Evolutionary conservation across 1,140 invertebrate genomes (phyloP).

Genomic region (Scaptomyza montana): DNA sequence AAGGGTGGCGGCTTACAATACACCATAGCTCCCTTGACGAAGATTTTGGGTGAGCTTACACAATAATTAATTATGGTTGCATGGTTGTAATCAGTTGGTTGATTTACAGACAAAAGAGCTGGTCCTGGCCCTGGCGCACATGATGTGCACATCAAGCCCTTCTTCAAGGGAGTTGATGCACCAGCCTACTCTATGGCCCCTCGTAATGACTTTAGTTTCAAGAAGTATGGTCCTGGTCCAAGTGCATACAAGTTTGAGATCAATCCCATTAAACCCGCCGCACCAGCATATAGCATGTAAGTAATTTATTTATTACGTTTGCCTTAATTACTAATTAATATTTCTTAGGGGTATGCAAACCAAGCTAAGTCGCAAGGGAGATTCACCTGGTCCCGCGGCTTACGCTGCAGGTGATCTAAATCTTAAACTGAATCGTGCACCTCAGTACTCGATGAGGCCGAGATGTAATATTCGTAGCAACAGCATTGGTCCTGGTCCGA

Average conservation of each 20-base stretch:
- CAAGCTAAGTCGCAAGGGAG: conserved; percentile 50
- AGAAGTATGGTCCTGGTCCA: conserved; percentile 85
- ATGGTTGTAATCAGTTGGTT: background rate
- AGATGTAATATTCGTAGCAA: conserved; percentile 24
- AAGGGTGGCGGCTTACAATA: conserved; percentile 56
- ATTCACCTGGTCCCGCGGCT: conserved; percentile 86
- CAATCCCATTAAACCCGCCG: conserved; percentile 76
- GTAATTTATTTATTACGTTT: conserved; percentile 20
- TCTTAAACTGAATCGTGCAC: conserved; percentile 72
- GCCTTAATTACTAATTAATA: background rate
- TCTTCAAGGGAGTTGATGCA: conserved; percentile 84
- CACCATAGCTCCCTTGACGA: conserved; percentile 72
- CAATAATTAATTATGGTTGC: background rate
- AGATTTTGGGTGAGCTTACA: conserved; percentile 42
- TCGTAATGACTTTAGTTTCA: conserved; percentile 82
- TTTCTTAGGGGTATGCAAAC: conserved; percentile 81
- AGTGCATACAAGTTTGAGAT: conserved; percentile 86
- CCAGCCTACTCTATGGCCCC: conserved; percentile 86
- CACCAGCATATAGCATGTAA: conserved; percentile 85
- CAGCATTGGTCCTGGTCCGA: conserved; percentile 83
- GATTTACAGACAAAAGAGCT: conserved; percentile 53
- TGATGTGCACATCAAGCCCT: conserved; percentile 84
- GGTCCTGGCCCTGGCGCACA: conserved; percentile 86
- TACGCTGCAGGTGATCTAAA: conserved; percentile 83
- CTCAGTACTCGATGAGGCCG: conserved; percentile 82